Percentiles rank a stretch among this genome's conserved stretches.
These are phyloP conservation scores for Microctenopoma lineatum DNA, from an alignment of 2,797 vertebrate genomes.

Conservation along the genomic window DNA sequence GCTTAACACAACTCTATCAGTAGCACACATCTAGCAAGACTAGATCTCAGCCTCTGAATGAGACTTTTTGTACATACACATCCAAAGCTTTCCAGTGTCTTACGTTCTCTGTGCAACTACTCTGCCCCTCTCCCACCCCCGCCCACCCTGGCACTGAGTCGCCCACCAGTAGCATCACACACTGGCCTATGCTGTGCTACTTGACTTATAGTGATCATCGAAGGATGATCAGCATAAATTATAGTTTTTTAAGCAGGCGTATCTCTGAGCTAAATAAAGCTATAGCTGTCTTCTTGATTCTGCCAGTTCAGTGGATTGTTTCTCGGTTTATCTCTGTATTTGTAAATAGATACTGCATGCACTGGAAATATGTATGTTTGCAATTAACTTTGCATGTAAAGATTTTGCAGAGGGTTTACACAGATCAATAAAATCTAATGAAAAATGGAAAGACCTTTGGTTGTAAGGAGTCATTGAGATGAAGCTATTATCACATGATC, in stretches of 20 bases:
- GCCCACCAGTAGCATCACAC: slow-evolving; percentile 50
- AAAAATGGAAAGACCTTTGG: slow-evolving; percentile 40
- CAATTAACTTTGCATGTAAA: slow-evolving; percentile 90
- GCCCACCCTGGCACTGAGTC: slow-evolving; percentile 42
- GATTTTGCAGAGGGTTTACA: slow-evolving; percentile 87
- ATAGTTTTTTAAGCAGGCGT: slow-evolving; percentile 48
- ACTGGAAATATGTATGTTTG: slow-evolving; percentile 85
- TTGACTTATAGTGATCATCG: slow-evolving; percentile 40
- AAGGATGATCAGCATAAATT: slow-evolving; percentile 34
- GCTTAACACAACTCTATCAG: slow-evolving; percentile 37
- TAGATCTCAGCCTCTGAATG: slow-evolving; percentile 26
- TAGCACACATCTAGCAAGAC: slow-evolving; percentile 53
- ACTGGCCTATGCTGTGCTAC: slow-evolving; percentile 38
- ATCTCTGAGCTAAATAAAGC: slow-evolving; percentile 44
- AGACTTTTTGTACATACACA: slow-evolving; percentile 45
- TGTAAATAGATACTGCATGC: slow-evolving; percentile 92
- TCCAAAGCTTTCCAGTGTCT: slow-evolving; percentile 43
- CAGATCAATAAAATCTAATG: slow-evolving; percentile 82
- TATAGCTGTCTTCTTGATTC: slow-evolving; percentile 61
- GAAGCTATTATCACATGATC: background rate
- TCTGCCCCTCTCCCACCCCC: slow-evolving; percentile 19
- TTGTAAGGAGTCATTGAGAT: background rate
- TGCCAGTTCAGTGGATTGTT: slow-evolving; percentile 77
- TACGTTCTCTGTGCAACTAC: slow-evolving; percentile 53
- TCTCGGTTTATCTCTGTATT: slow-evolving; percentile 74